phyloP scores from a whole-genome alignment of 1,140 invertebrate genomes.

The Leptinotarsa texana region DNA sequence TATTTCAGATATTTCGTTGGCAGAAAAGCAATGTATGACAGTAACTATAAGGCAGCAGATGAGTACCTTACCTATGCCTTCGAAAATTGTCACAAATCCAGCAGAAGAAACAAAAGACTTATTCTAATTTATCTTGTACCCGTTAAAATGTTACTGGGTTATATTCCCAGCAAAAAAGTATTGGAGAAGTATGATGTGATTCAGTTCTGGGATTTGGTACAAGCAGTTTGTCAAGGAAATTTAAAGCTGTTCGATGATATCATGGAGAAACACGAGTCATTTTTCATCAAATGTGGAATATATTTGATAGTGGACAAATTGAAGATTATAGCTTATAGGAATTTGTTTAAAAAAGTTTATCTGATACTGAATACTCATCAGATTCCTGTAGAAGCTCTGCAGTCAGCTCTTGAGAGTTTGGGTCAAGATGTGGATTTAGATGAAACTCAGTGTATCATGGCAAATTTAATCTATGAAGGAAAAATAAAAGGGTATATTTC shows the following conservation, averaged over 20 bases:
- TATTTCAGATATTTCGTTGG: slow-evolving; percentile 83
- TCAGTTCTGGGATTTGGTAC: slow-evolving; percentile 87
- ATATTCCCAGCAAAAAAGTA: slow-evolving; percentile 79
- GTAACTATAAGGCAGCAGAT: slow-evolving; percentile 91
- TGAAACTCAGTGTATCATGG: slow-evolving; percentile 94
- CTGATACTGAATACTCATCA: slow-evolving; percentile 86
- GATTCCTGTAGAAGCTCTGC: slow-evolving; percentile 83
- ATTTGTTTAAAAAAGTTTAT: slow-evolving; percentile 96
- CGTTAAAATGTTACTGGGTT: slow-evolving; percentile 95
- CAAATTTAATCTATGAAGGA: slow-evolving; percentile 94
- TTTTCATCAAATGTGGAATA: slow-evolving; percentile 94
- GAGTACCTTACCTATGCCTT: slow-evolving; percentile 92
- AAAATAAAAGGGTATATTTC: slow-evolving; percentile 98
- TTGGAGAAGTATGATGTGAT: slow-evolving; percentile 88
- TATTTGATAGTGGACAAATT: slow-evolving; percentile 97
- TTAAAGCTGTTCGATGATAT: slow-evolving; percentile 82
- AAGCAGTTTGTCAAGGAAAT: slow-evolving; percentile 88
- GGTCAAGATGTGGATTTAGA: slow-evolving; percentile 88
- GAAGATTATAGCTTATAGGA: slow-evolving; percentile 92
- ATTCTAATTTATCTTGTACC: slow-evolving; percentile 96
- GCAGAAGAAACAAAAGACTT: slow-evolving; percentile 85
- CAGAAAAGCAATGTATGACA: slow-evolving; percentile 97
- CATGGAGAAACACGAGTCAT: slow-evolving; percentile 83
- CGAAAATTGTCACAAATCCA: slow-evolving; percentile 82
- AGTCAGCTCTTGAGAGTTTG: slow-evolving; percentile 78